Percentiles rank a stretch among this genome's conserved stretches.
phyloP scores from a whole-genome alignment of 2,113 vertebrate genomes.

The Delphinus delphis region DNA sequence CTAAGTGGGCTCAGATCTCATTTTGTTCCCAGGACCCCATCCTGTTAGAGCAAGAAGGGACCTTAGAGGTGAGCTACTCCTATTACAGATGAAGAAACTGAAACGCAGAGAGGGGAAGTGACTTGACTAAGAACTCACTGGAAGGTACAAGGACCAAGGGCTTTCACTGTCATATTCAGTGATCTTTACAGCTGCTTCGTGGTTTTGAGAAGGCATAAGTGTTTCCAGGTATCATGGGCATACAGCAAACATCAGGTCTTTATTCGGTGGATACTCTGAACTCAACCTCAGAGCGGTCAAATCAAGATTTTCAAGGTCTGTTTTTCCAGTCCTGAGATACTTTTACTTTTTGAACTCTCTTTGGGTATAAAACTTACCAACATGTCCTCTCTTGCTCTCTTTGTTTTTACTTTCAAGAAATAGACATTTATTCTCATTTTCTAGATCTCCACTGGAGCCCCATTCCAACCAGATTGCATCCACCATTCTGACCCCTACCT shows the following conservation, averaged over 20 bases:
- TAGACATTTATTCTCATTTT: background rate
- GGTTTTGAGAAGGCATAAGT: background rate
- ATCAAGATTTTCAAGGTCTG: background rate
- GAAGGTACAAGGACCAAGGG: conserved; percentile 24
- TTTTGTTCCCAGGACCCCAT: background rate
- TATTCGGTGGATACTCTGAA: background rate
- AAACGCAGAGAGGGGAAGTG: background rate
- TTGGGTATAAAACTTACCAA: background rate
- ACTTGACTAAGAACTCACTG: background rate
- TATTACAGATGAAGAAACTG: background rate
- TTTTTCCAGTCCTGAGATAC: background rate
- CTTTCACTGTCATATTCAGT: background rate
- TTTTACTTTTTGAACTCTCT: background rate
- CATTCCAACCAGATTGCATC: background rate
- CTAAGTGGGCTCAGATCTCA: background rate
- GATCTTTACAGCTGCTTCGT: background rate
- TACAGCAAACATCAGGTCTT: background rate
- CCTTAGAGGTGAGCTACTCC: background rate
- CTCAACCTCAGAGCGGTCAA: background rate
- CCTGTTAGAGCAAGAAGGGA: background rate
- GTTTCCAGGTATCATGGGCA: background rate
- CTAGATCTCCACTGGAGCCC: background rate
- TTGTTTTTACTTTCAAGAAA: conserved; percentile 9
- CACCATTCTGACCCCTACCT: conserved; percentile 19
- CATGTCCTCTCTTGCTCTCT: background rate